Evolutionary conservation across 2,113 vertebrate species (phyloP).

Genomic region (Gambusia holbrooki): DNA sequence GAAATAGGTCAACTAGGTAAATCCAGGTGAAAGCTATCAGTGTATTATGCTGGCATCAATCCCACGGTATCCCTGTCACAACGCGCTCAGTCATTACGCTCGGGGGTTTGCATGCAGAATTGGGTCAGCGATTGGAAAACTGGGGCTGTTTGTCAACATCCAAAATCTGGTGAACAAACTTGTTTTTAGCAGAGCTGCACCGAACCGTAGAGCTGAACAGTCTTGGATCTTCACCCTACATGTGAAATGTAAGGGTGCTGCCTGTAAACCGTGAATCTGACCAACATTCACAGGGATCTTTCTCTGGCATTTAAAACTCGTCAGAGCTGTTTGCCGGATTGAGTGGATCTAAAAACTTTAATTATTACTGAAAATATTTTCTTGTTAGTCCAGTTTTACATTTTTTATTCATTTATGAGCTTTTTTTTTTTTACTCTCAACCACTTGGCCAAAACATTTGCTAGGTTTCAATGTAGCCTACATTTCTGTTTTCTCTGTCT

Average conservation of each 20-base stretch:
- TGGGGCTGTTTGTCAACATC: neutral
- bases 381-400: too few species aligned
- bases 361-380: too few species aligned
- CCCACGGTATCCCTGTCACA: slow-evolving; percentile 12
- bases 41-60: slow-evolving; percentile 8
- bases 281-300: neutral
- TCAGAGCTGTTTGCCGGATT: too few species aligned
- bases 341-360: too few species aligned
- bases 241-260: neutral
- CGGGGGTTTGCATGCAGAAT: slow-evolving; percentile 16
- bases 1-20: slow-evolving; percentile 11
- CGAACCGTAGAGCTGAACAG: too few species aligned
- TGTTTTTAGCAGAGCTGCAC: neutral
- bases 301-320: neutral
- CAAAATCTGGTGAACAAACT: neutral
- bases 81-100: neutral
- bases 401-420: too few species aligned
- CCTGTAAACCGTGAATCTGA: too few species aligned
- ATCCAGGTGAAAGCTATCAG: slow-evolving; percentile 16
- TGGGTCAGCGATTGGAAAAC: neutral
- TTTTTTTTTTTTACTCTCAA: too few species aligned
- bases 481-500: too few species aligned
- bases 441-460: too few species aligned
- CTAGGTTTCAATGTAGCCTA: too few species aligned
- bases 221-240: neutral